phyloP scores from a whole-genome alignment of 2,888 invertebrate genomes.

The Loripinus fragilis region DNA sequence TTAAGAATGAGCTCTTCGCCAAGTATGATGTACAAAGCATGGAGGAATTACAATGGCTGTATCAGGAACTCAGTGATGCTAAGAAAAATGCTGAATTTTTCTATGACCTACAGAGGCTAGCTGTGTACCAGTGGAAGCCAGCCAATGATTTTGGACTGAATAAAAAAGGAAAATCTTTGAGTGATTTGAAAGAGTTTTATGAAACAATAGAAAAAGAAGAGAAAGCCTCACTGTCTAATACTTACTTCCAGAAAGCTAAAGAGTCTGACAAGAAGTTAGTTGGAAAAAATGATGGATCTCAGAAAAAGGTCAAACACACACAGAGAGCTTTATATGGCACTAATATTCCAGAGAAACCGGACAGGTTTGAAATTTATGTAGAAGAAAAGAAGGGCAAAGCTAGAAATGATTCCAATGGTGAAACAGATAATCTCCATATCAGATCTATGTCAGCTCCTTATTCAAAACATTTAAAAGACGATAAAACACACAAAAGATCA shows the following conservation, averaged over 20 bases:
- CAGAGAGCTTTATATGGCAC: slow-evolving; percentile 74
- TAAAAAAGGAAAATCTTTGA: slow-evolving; percentile 93
- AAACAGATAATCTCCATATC: slow-evolving; percentile 67
- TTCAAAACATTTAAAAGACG: slow-evolving; percentile 57
- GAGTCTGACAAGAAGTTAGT: slow-evolving; percentile 36
- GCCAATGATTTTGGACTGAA: slow-evolving; percentile 90
- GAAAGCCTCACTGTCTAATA: slow-evolving; percentile 19
- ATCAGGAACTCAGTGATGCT: slow-evolving; percentile 90
- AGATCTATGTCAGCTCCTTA: slow-evolving; percentile 77
- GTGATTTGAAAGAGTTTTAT: slow-evolving; percentile 87
- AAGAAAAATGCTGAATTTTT: slow-evolving; percentile 93
- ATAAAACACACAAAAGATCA: slow-evolving; percentile 56
- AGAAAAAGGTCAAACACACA: slow-evolving; percentile 36
- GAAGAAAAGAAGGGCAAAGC: slow-evolving; percentile 59
- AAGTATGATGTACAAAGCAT: slow-evolving; percentile 64
- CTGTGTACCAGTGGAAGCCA: slow-evolving; percentile 89
- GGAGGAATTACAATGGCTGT: slow-evolving; percentile 91
- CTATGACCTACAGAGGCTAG: slow-evolving; percentile 90
- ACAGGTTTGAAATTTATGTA: slow-evolving; percentile 75
- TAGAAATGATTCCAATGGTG: slow-evolving; percentile 1
- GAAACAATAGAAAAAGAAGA: slow-evolving; percentile 53
- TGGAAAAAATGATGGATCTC: slow-evolving; percentile 49
- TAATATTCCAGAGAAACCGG: slow-evolving; percentile 68
- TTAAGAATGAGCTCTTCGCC: slow-evolving; percentile 44
- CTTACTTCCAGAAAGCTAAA: slow-evolving; percentile 47